Conservation (phyloP, 1,140 invertebrate species). For the Apis mellifera region Amel_HAv3.1 CM009936.2:16146501-16147000, state of each 20-base stretch:
- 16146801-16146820: background rate
- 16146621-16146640: background rate
- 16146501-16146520: no score
- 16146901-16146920: background rate
- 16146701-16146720: background rate
- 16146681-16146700: background rate
- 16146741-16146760: constrained; percentile 9
- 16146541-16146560: background rate
- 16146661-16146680: background rate
- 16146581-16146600: background rate
- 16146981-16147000: no score
- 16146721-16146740: constrained; percentile 28
- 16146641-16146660: background rate
- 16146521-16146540: no score
- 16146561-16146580: background rate
- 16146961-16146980: no score
- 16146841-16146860: background rate
- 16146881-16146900: background rate
- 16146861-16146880: background rate
- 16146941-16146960: background rate
- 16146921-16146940: background rate
- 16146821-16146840: background rate
- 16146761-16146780: background rate
- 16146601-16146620: background rate
- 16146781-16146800: background rate